Percentiles rank a stretch among this genome's conserved stretches.
Evolutionary conservation across 2,797 vertebrate genomes (phyloP).

Genomic region (Tapirus indicus): DNA sequence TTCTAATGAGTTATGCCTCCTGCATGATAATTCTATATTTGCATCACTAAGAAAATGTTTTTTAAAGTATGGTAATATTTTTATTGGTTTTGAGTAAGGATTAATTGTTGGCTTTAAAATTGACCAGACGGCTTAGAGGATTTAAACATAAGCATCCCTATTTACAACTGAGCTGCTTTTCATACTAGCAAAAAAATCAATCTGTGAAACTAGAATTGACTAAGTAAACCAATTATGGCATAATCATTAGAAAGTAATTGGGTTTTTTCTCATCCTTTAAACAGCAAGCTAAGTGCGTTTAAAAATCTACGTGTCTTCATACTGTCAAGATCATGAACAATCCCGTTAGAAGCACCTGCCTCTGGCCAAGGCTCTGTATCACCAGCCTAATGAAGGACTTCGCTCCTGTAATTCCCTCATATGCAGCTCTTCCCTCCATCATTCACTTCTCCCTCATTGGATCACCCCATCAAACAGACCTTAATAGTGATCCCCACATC

Average conservation of each 20-base stretch:
- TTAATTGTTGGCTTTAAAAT: neutral
- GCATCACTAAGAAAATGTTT: neutral
- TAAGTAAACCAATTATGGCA: neutral
- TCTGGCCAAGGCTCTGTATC: neutral
- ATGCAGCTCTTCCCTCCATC: neutral
- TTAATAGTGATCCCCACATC: neutral
- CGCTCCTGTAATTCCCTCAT: neutral
- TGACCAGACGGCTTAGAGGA: neutral
- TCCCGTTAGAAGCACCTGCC: neutral
- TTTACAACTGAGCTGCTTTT: neutral
- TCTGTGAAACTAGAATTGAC: neutral
- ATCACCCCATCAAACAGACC: neutral
- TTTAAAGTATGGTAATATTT: neutral
- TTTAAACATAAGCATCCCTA: neutral
- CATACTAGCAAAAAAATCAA: neutral
- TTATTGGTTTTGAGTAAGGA: neutral
- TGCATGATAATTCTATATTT: neutral
- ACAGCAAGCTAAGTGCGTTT: neutral
- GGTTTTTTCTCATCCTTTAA: neutral
- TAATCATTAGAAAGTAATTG: neutral
- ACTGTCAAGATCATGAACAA: accelerated
- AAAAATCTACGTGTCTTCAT: neutral
- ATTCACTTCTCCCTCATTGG: neutral
- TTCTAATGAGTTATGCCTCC: neutral
- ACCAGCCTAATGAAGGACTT: neutral